Evolutionary conservation across 2,888 invertebrate species (phyloP).

Genomic region (Cephonodes hylas): DNA sequence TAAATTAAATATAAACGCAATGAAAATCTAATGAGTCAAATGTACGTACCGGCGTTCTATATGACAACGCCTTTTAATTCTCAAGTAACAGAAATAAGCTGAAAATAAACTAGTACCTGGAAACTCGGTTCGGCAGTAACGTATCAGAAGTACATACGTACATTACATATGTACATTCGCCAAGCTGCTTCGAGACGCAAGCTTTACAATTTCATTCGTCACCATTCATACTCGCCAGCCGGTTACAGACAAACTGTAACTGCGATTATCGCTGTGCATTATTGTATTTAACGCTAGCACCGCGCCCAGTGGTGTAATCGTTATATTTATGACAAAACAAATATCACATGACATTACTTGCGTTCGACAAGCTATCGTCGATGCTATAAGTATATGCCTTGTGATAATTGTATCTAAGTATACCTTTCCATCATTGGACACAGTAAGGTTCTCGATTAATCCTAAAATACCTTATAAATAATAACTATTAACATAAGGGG

Average conservation of each 20-base stretch:
- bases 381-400: too few relatives aligned
- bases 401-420: neutral
- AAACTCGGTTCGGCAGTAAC: constrained; percentile 4
- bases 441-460: neutral
- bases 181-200: constrained; percentile 31
- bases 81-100: constrained; percentile 8
- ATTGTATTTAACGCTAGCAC: constrained; percentile 49
- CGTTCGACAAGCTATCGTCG: neutral
- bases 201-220: constrained; percentile 67
- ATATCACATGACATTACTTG: neutral
- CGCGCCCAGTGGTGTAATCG: constrained; percentile 14
- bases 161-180: constrained; percentile 46
- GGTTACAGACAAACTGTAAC: constrained; percentile 40
- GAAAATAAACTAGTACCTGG: constrained; percentile 13
- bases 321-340: neutral
- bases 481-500: neutral
- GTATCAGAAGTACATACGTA: constrained; percentile 10
- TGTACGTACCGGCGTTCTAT: constrained; percentile 28
- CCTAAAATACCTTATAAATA: neutral
- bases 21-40: constrained; percentile 38
- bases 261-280: constrained; percentile 46
- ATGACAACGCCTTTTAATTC: constrained; percentile 5
- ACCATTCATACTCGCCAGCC: constrained; percentile 67
- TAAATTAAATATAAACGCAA: constrained; percentile 28
- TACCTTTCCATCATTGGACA: neutral